phyloP scores from a whole-genome alignment of 2,113 vertebrate genomes.

The Circaetus cinerascens region DNA sequence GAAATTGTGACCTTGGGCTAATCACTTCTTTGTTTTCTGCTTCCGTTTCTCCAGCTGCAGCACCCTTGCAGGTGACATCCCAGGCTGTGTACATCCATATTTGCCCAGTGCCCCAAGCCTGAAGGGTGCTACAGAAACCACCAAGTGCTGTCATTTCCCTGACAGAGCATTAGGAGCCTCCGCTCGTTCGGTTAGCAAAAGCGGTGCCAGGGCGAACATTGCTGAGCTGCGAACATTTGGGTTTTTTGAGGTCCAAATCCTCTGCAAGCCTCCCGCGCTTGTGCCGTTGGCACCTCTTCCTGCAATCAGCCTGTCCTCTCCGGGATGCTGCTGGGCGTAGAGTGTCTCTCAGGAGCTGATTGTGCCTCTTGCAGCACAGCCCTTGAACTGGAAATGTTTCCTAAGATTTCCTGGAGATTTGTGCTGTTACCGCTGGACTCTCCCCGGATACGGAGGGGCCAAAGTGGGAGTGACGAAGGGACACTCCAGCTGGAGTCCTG shows the following conservation, averaged over 20 bases:
- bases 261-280: not conserved
- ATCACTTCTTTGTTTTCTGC: not conserved
- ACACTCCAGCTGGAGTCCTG: not conserved
- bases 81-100: not conserved
- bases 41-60: constrained; percentile 19
- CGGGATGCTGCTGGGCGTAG: not conserved
- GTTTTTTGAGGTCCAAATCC: constrained; percentile 6
- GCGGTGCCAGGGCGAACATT: not conserved
- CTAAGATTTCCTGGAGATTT: not conserved
- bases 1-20: constrained; percentile 36
- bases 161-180: constrained; percentile 12
- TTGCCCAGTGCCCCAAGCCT: not conserved
- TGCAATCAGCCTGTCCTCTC: not conserved
- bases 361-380: not conserved
- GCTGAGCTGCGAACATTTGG: not conserved
- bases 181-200: not conserved
- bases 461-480: not conserved
- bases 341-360: constrained; percentile 15
- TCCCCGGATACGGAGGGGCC: not conserved
- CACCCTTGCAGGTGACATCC: constrained; percentile 33
- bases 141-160: constrained; percentile 34
- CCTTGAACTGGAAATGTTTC: not conserved
- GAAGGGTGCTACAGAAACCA: constrained; percentile 31
- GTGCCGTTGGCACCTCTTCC: not conserved
- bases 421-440: not conserved